A percentile compares a stretch with the other conserved stretches of the same genome.
Conservation (phyloP, 2,113 vertebrate species). For the Cynopterus brachyotis region DNA sequence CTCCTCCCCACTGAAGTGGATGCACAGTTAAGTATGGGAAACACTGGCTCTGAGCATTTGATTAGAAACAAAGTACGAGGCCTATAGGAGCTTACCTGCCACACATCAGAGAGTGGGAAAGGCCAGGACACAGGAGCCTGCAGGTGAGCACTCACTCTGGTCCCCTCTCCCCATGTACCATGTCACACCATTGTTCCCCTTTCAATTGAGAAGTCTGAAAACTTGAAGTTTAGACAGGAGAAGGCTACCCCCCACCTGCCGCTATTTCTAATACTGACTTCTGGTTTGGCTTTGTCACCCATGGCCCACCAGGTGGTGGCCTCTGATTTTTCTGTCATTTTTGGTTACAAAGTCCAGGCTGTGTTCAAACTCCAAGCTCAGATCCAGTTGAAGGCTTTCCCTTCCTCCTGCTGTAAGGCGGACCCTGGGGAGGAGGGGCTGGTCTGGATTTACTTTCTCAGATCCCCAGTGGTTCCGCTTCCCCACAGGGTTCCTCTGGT, state of each 20-base stretch:
- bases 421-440: neutral
- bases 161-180: neutral
- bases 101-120: neutral
- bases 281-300: neutral
- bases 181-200: neutral
- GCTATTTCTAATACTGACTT: neutral
- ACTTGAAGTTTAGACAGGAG: neutral
- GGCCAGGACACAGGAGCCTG: neutral
- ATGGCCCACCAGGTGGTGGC: neutral
- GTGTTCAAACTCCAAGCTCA: neutral
- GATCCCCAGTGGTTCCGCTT: neutral
- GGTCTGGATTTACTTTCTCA: neutral
- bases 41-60: fast-evolving
- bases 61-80: neutral
- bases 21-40: neutral
- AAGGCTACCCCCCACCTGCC: too few species aligned
- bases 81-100: neutral
- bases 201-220: neutral
- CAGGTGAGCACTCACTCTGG: neutral
- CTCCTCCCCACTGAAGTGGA: too few species aligned
- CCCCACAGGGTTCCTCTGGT: neutral
- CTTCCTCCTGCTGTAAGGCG: neutral
- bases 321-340: neutral
- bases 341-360: neutral
- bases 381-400: neutral